Percentiles rank a stretch among this genome's conserved stretches.
phyloP scores from a whole-genome alignment of 1,140 invertebrate species.

The Aphelinus certus region DNA sequence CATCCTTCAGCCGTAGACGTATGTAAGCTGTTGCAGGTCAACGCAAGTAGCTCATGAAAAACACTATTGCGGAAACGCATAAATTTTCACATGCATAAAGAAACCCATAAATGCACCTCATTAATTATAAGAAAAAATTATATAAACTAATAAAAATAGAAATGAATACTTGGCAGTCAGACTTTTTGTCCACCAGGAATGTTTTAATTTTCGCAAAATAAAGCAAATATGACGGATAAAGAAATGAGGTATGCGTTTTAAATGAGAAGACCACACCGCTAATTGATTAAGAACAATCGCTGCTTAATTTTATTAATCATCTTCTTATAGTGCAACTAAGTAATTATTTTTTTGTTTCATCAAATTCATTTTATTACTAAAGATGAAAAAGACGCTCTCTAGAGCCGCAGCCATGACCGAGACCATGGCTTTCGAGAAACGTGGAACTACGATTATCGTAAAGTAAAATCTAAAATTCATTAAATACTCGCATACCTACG shows the following conservation, averaged over 20 bases:
- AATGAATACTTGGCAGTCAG: constrained; percentile 43
- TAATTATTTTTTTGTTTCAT: constrained; percentile 5
- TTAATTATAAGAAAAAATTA: constrained; percentile 36
- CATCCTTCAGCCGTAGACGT: constrained; percentile 35
- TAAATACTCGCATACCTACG: not conserved
- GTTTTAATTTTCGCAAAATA: constrained; percentile 39
- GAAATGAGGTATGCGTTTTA: not conserved
- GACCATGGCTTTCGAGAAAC: not conserved
- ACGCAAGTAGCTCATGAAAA: constrained; percentile 51
- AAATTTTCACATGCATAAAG: constrained; percentile 48
- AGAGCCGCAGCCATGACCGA: constrained; percentile 28
- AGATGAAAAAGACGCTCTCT: constrained; percentile 25
- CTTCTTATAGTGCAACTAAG: constrained; percentile 31
- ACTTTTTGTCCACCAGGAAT: constrained; percentile 39
- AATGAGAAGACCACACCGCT: constrained; percentile 32
- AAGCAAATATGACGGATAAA: constrained; percentile 31
- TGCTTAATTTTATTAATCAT: constrained; percentile 20
- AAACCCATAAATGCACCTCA: constrained; percentile 34
- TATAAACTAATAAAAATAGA: constrained; percentile 36
- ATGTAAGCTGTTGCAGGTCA: constrained; percentile 54
- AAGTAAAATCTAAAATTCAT: constrained; percentile 4
- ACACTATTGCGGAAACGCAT: constrained; percentile 44
- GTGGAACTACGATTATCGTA: not conserved
- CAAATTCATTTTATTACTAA: constrained; percentile 3
- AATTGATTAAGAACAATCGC: constrained; percentile 28